Evolutionary conservation across 2,888 invertebrate genomes (phyloP).

Genomic region (Hemithea aestivaria): DNA sequence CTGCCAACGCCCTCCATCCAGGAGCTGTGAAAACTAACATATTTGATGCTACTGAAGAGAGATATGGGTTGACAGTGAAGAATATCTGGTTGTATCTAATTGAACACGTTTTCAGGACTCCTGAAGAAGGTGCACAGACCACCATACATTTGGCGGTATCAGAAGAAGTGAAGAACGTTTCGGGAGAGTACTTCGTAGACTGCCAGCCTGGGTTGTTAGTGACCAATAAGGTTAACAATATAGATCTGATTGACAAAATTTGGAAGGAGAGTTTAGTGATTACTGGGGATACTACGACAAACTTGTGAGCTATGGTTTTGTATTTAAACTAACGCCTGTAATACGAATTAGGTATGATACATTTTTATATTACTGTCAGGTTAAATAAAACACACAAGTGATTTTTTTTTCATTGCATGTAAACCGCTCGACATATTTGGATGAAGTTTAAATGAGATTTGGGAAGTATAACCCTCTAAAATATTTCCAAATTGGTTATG

Average conservation of each 20-base stretch:
- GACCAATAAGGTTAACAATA: slow-evolving; percentile 77
- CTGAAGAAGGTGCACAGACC: slow-evolving; percentile 89
- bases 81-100: slow-evolving; percentile 76
- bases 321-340: too few species aligned
- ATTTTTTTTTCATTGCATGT: too few species aligned
- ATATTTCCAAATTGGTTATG: too few species aligned
- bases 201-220: slow-evolving; percentile 80
- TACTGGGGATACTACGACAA: slow-evolving; percentile 14
- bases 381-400: too few species aligned
- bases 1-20: slow-evolving; percentile 90
- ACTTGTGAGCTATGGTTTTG: too few species aligned
- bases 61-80: slow-evolving; percentile 56
- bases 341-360: too few species aligned
- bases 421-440: too few species aligned
- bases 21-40: slow-evolving; percentile 89
- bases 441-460: too few species aligned
- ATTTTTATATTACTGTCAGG: too few species aligned
- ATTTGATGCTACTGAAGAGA: slow-evolving; percentile 78
- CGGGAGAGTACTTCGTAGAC: slow-evolving; percentile 89
- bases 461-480: too few species aligned
- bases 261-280: slow-evolving; percentile 80
- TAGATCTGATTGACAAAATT: slow-evolving; percentile 83
- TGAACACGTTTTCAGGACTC: slow-evolving; percentile 82
- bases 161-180: slow-evolving; percentile 82
- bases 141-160: slow-evolving; percentile 85